Base-by-base conservation (phyloP, 1,140 invertebrate genomes). In the Bombus terrestris region DNA sequence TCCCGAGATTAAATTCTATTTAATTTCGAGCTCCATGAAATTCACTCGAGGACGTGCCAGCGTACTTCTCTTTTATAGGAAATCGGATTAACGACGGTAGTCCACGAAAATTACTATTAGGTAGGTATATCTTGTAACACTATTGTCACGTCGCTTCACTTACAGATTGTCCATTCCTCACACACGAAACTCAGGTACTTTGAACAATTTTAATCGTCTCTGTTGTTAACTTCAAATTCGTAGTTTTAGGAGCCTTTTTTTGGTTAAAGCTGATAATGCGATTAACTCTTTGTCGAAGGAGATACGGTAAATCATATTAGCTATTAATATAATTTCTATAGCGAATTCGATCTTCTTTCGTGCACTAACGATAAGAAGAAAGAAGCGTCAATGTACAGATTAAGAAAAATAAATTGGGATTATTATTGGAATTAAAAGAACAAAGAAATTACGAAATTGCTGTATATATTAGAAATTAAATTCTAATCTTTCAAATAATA, bases 1-100 rank as follows among this genome's bases (percentile, higher is more conserved):
- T 82, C 68, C 86, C 78, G 76, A 85, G 93, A 95, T 95, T 93
- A 94, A 95, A 94, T 92, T 94, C 91, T 91, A 94, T 92, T 95
- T 94, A 94, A 94, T 95, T 94, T 91, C 87, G 81, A 78, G 78
- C 85, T 90, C 76, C 77, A 90, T 89, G 88, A 91, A 93, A 92
- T 89, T 92, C 77, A 62, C 75, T 87, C 83, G 76, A 87, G 78
- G 59, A 90, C 75, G 84, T 72, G 64, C 74, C 69, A 66, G 32
- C 25, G n/a, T 66, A 37, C 57, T 69, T 59, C 81, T 79, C 47
- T 74, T 83, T 86, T 76, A 85, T 72, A 73, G 76, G 66, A 80
- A 80, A 85, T 85, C 83, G 57, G 78, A 86, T 86, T 81, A 82
- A 86, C 59, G 59, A 43, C 72, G 39, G 12, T 41, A 28, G 39